These are phyloP conservation scores for Aphaenogaster ashmeadi DNA, from an alignment of 1,140 invertebrate genomes.

Conservation along the genomic window DNA sequence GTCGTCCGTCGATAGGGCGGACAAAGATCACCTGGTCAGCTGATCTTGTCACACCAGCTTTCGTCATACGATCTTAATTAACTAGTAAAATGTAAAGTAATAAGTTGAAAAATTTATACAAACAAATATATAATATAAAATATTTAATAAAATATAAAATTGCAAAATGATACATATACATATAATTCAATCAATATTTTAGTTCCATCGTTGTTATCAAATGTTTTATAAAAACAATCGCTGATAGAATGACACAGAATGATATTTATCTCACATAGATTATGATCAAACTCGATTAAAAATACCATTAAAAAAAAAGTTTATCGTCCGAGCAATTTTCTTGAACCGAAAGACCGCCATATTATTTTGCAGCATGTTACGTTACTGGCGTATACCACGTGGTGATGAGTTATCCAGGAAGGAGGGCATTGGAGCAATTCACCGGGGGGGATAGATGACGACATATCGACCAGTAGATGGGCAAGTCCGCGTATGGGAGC, in stretches of 20 bases:
- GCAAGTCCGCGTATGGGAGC: constrained; percentile 14
- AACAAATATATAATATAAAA: not conserved
- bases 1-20: not conserved
- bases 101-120: constrained; percentile 1
- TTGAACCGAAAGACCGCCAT: not conserved
- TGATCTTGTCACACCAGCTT: not conserved
- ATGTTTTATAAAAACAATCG: not conserved
- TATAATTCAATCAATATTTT: constrained; percentile 14
- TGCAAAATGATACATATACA: not conserved
- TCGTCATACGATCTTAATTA: not conserved
- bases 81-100: not conserved
- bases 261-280: not conserved
- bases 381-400: constrained; percentile 53
- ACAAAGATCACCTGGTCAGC: not conserved
- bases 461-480: constrained; percentile 70
- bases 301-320: not conserved
- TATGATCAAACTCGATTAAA: not conserved
- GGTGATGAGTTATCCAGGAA: constrained; percentile 20
- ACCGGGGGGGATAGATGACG: constrained; percentile 60
- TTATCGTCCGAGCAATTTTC: not conserved
- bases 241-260: not conserved
- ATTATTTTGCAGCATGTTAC: not conserved
- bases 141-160: not conserved
- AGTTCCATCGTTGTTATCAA: not conserved
- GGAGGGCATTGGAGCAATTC: constrained; percentile 1